These are phyloP conservation scores for Diabrotica virgifera DNA, from an alignment of 1,140 invertebrate species.

Conservation along the genomic window DNA sequence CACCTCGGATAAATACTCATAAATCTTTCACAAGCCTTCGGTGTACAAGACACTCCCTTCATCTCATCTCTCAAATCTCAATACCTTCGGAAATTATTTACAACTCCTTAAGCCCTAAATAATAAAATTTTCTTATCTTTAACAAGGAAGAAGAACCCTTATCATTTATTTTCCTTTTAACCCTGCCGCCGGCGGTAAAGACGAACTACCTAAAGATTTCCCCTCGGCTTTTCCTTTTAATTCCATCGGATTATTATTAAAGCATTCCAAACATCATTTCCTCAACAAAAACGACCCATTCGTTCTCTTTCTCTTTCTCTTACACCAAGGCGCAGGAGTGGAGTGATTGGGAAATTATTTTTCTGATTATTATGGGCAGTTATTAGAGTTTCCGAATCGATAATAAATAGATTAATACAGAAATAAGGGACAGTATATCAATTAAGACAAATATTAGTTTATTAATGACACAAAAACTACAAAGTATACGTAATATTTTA, in stretches of 20 bases:
- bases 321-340: neutral
- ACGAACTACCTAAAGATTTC: too few species aligned
- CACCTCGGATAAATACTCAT: too few species aligned
- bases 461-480: too few species aligned
- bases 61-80: neutral
- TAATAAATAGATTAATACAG: too few species aligned
- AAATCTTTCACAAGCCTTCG: too few species aligned
- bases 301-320: neutral
- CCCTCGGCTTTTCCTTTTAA: neutral
- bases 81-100: neutral
- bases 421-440: too few species aligned
- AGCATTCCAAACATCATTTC: conserved; percentile 2
- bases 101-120: conserved; percentile 2
- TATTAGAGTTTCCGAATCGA: too few species aligned
- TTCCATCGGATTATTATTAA: conserved; percentile 3
- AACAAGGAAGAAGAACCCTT: conserved; percentile 2
- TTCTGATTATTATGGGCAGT: too few species aligned
- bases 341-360: neutral
- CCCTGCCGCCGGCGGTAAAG: neutral
- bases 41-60: too few species aligned
- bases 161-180: conserved; percentile 3
- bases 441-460: too few species aligned
- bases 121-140: conserved; percentile 3
- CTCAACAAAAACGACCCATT: neutral
- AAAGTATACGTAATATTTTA: too few species aligned